Base-by-base conservation (phyloP, 2,888 invertebrate species). In the Epistrophe eligans region DNA sequence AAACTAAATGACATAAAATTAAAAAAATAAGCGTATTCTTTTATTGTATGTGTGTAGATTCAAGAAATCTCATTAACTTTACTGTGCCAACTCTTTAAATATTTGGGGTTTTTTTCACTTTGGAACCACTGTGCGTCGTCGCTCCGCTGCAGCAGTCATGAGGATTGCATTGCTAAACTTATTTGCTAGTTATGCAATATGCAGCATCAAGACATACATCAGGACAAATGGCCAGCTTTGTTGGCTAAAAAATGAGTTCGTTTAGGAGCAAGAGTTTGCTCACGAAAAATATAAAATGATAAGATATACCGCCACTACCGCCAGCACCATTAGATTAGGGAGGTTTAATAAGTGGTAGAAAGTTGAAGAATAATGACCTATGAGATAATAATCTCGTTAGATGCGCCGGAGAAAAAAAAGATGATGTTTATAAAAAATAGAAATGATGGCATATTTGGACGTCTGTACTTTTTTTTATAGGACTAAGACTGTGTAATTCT, bases 321-420 rank as follows among this genome's bases (percentile, higher is more conserved):
- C n/a, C 77, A 58, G 73, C 70, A 71, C 77, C 74, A 85, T 85
- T 85, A 82, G 60, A 82, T 57, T 50, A 32, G 64, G 6, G 74
- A 79, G 82, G 74, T 82, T 82, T 82, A 85, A 85, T 82, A 82
- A 85, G 82, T 82, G 82, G 79, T 70, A 71, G 74, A 82, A 71
- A 81, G 84, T 81, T 85, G 64, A 82, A 79, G 82, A 82, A 82
- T 87, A 82, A 85, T 74, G 77, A 85, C 82, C 82, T 71, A 62
- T 81, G 81, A 40, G 77, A 85, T 85, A 85, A 50, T 48, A 77
- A 85, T 81, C 77, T 73, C 40, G 76, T 70, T 79, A 67, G 66
- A 45, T 62, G 73, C 38, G 35, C 60, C 52, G 15, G 40, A 2
- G 24, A 32, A 32, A 19, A 55, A 55, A 52, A n/a, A 24, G 55